Conservation (phyloP, 2,797 vertebrate genomes). For the Labeo calbasu region DNA sequence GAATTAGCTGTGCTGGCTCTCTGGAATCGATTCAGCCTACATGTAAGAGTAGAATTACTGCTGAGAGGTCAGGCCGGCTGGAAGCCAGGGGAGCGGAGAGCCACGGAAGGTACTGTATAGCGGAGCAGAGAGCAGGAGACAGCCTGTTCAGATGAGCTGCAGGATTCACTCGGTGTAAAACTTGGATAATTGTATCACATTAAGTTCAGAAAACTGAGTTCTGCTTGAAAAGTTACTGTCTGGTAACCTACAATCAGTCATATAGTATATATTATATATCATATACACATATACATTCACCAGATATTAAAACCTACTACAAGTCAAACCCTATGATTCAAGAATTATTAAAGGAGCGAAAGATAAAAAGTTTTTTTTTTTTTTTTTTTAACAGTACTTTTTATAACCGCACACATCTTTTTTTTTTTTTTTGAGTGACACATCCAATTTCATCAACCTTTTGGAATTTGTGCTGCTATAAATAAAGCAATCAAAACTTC, state of each 20-base stretch:
- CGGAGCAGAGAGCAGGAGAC: conserved; percentile 64
- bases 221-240: neutral
- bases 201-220: neutral
- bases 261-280: neutral
- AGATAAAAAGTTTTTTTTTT: neutral
- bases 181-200: neutral
- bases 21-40: conserved; percentile 70
- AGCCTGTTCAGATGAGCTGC: neutral
- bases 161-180: neutral
- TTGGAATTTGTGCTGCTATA: neutral
- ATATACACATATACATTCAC: neutral
- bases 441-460: neutral
- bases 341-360: neutral
- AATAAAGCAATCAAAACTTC: neutral
- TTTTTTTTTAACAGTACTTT: neutral
- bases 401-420: neutral
- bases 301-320: neutral
- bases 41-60: conserved; percentile 81
- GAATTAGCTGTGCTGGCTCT: conserved; percentile 73
- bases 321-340: neutral
- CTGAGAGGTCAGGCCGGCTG: conserved; percentile 74
- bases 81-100: conserved; percentile 68
- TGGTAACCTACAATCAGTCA: neutral
- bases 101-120: conserved; percentile 53
- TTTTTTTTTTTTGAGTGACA: neutral